Evolutionary conservation across 2,113 vertebrate species (phyloP), one percentile per base, ranked within the genome.

Genomic region (Propithecus coquereli): DNA sequence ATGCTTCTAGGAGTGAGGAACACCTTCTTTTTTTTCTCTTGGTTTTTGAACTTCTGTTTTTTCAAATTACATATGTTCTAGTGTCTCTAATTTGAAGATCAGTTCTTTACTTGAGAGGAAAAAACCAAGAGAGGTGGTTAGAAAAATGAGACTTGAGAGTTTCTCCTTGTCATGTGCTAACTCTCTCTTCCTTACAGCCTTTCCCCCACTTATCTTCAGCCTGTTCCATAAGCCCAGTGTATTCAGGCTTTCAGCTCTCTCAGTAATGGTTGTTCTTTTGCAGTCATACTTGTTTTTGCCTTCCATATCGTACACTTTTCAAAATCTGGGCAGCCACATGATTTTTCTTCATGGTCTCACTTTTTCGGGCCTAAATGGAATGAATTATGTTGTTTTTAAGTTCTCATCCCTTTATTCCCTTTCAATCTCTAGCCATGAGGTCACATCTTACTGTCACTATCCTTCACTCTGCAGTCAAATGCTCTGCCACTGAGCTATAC

Each of bases 81-180:
- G 27, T 12, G 0, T 74, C 86, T 86, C 68, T 89, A 81, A 87
- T 81, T 57, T 82, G 54, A 87, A 92, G 23, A 92, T 71, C 18
- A 12, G 34, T 79, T 57, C 34, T 90, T 37, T 71, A 52, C 52
- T 52, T 77, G 66, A 71, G 32, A 77, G 0, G 13, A 13, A 8
- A 61, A 40, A 68, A 40, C 65, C 5, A 43, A 77, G 22, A 70
- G 6, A 92, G 47, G 74, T 54, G 12, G 27, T n/a, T 32, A 70
- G 57, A 74, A 34, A 66, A 86, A 32, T 14, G 50, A 17, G 12
- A 77, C 11, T 63, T 90, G 45, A 94, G 18, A 68, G 16, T 37
- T 71, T 74, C 27, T 37, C 50, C 27, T 2, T 37, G 34, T 5
- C 20, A 4, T 0, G 23, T 0, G 8, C 30, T 25, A 45, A n/a